Conservation (phyloP, 2,888 invertebrate species). For the Dichetophora obliterata region DNA sequence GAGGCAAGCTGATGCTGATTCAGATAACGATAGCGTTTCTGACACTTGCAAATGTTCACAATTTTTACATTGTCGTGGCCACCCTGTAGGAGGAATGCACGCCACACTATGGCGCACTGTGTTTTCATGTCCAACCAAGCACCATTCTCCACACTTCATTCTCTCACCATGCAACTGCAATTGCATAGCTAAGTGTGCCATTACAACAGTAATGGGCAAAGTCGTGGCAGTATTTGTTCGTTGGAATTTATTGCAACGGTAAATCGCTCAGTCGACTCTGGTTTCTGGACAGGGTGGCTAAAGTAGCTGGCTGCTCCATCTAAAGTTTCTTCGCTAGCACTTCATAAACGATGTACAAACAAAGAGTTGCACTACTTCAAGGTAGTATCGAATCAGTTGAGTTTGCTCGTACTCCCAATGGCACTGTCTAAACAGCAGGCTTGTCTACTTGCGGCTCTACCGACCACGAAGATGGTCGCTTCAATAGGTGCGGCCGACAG, state of each 20-base stretch:
- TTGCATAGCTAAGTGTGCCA: slow-evolving; percentile 27
- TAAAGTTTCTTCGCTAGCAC: neutral
- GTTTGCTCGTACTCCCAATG: neutral
- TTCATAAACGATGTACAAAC: neutral
- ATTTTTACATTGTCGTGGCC: neutral
- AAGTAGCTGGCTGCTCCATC: neutral
- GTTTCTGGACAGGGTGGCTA: neutral
- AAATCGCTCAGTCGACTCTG: neutral
- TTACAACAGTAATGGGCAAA: slow-evolving; percentile 31
- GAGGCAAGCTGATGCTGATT: slow-evolving; percentile 26
- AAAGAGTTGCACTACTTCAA: slow-evolving; percentile 5
- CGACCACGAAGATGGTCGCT: no score
- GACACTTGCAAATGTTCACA: slow-evolving; percentile 38
- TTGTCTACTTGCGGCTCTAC: no score
- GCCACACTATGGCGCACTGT: neutral
- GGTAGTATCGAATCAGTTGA: no score
- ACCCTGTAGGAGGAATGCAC: neutral
- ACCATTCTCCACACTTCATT: neutral
- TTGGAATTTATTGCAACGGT: neutral
- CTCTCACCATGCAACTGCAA: neutral
- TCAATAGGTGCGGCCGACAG: neutral
- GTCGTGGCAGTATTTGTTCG: slow-evolving; percentile 9
- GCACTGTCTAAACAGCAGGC: neutral
- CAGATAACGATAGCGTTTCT: slow-evolving; percentile 32
- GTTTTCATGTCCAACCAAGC: neutral